These are phyloP conservation scores for Hydropsyche tenuis DNA, from an alignment of 1,140 invertebrate species.

Conservation along the genomic window DNA sequence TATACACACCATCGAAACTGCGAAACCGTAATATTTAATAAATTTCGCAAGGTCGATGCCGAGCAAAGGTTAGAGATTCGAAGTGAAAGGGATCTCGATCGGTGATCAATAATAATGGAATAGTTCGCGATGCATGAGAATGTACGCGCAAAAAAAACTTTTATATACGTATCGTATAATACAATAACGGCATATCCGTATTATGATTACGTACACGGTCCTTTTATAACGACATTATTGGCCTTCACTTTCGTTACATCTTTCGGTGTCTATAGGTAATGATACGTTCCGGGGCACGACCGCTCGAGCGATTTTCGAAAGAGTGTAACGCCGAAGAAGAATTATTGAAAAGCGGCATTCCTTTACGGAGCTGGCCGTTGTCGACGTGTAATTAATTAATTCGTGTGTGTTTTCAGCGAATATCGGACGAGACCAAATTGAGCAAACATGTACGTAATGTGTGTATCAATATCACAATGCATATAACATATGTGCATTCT, in stretches of 20 bases:
- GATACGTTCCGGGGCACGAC: neutral
- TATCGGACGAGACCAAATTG: too few species aligned
- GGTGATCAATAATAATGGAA: slow-evolving; percentile 5
- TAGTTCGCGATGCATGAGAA: slow-evolving; percentile 12
- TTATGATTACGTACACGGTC: neutral
- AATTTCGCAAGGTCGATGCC: slow-evolving; percentile 1
- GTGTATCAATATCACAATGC: too few species aligned
- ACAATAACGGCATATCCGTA: slow-evolving; percentile 10
- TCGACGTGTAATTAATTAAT: too few species aligned
- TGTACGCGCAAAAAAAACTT: too few species aligned
- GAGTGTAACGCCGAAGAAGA: too few species aligned
- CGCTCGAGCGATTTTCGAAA: too few species aligned
- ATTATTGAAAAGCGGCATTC: too few species aligned
- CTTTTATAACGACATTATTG: slow-evolving; percentile 18
- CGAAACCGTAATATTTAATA: neutral
- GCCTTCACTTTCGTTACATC: slow-evolving; percentile 21
- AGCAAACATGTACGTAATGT: too few species aligned
- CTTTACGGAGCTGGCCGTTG: too few species aligned
- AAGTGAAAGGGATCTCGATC: slow-evolving; percentile 12
- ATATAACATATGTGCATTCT: too few species aligned
- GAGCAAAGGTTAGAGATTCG: slow-evolving; percentile 10
- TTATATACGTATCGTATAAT: neutral
- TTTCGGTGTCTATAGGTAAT: neutral
- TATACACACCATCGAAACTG: neutral
- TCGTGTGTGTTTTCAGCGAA: too few species aligned